A percentile compares a stretch with the other conserved stretches of the same genome.
phyloP scores from a whole-genome alignment of 2,888 invertebrate genomes.

The Orchesella flavescens region DNA sequence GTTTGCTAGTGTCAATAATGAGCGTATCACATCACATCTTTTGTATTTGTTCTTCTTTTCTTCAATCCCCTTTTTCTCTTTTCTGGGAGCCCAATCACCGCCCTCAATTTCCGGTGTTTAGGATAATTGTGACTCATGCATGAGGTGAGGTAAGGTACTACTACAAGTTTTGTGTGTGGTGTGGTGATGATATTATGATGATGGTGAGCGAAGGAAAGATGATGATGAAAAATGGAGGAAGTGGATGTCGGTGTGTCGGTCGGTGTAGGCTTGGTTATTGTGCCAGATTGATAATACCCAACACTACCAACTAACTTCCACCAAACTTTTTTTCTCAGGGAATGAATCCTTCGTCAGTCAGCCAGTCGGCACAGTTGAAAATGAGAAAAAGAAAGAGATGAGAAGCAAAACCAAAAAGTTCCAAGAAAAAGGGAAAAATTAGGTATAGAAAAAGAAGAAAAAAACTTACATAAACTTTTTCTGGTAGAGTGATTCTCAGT shows the following conservation, averaged over 20 bases:
- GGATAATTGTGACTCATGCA: constrained; percentile 65
- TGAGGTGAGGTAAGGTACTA: constrained; percentile 55
- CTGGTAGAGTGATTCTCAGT: constrained; percentile 52
- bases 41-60: constrained; percentile 22
- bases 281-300: no score
- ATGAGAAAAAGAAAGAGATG: constrained; percentile 19
- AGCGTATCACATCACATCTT: constrained; percentile 39
- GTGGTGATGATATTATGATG: no score
- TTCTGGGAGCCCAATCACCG: constrained; percentile 39
- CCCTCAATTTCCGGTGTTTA: constrained; percentile 67
- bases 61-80: constrained; percentile 22
- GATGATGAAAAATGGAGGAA: constrained; percentile 63
- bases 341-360: background rate
- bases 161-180: no score
- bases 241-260: constrained; percentile 35
- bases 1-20: constrained; percentile 59
- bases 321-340: no score
- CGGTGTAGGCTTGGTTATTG: constrained; percentile 19
- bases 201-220: constrained; percentile 8
- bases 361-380: constrained; percentile 9
- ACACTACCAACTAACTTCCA: no score
- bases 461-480: constrained; percentile 21
- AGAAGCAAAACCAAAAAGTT: background rate
- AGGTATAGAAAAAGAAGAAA: background rate
- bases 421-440: constrained; percentile 22